A percentile compares a stretch with the other conserved stretches of the same genome.
Conservation (phyloP, 2,113 vertebrate species). For the Xiphophorus maculatus region DNA sequence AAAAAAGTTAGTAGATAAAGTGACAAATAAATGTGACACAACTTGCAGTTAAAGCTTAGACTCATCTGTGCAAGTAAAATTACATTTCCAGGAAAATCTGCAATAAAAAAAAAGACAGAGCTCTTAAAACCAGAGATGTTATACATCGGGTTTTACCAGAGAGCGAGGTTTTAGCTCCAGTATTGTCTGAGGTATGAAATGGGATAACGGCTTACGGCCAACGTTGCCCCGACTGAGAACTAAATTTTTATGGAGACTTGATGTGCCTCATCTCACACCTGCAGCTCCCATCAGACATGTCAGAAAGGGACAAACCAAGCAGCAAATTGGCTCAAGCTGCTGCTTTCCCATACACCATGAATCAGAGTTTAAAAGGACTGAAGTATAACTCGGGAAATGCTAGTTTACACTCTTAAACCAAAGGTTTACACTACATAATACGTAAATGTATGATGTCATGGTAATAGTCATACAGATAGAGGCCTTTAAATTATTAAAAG, state of each 20-base stretch:
- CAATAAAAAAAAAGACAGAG: background rate
- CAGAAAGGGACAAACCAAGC: background rate
- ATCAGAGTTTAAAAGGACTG: background rate
- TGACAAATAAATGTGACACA: background rate
- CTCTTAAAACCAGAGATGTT: background rate
- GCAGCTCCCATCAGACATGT: background rate
- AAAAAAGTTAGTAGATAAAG: background rate
- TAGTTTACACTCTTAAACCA: background rate
- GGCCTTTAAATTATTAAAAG: no score
- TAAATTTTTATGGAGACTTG: background rate
- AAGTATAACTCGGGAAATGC: background rate
- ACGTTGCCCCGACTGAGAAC: background rate
- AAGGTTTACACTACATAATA: background rate
- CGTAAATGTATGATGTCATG: no score
- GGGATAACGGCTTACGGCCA: background rate
- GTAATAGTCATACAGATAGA: background rate
- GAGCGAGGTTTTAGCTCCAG: background rate
- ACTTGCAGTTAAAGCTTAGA: background rate
- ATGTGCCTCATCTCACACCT: slow-evolving; percentile 3
- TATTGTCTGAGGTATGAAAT: background rate
- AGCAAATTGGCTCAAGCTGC: slow-evolving; percentile 7
- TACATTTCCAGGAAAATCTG: background rate
- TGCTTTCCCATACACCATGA: background rate
- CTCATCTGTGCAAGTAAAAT: background rate
- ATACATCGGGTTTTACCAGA: background rate